Base-by-base conservation (phyloP, 92 coral and sea anemone genomes). In the Actinernus sp. region DNA sequence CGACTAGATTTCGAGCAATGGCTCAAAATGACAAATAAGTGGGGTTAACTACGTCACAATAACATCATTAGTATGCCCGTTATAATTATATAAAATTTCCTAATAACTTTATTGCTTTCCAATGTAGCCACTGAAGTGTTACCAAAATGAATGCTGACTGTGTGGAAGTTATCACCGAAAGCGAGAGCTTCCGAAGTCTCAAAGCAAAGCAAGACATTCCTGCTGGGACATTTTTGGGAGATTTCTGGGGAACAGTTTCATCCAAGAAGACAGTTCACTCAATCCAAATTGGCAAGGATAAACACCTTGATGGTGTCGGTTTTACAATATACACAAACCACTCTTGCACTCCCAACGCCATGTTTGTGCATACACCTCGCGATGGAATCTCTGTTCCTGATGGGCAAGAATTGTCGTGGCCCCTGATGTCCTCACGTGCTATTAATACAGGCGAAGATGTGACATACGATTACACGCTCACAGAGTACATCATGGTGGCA, bases 391-490 rank as follows among this genome's bases (percentile, higher is more conserved):
- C 24, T 2, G 27, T 5, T 1, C 19, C 7, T 41, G 52, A 34
- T 0, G 73, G 50, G 11, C 24, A 40, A 6, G 64, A 62, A 17
- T 23, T 63, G 3, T 40, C 48, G 16, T 62, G 82, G 82, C 68
- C 51, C 19, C 10, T 74, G 13, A 56, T 62, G 36, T 63, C 82
- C 3, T 7, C 28, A 10, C 55, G 57, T 1, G 82, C 62, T 29
- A 61, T 73, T n/a, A 33, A 65, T 5, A 49, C 34, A 73, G 81
- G 81, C 9, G 81, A 61, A 48, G 71, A 62, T 3, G 28, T 74
- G 6, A 74, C 55, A 1, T 32, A 20, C 41, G 73, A 74, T 31
- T 74, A 74, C 32, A 62, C 37, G 1, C 3, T 26, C 17, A 74
- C 82, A 26, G 82, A 74, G 51, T 74, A 39, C 27, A 41, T 20